Percentiles rank a stretch among this genome's conserved stretches.
Conservation (phyloP, 37 sponge, comb jelly and placozoan species). For the Dysidea cf. avara region DNA sequence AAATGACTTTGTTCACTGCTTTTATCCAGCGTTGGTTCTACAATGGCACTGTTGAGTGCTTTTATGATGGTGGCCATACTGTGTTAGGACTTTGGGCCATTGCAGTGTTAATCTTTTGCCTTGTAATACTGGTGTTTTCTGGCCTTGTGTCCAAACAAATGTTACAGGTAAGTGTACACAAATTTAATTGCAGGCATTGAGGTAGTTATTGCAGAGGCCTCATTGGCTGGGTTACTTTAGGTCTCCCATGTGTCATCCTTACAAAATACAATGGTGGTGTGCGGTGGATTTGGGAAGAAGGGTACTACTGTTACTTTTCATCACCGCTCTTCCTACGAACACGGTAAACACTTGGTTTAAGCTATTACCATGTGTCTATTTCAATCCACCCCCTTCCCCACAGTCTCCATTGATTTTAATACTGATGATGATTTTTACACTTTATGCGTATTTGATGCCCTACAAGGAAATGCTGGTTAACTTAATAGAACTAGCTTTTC, state of each 20-base stretch:
- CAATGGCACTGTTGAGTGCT: slow-evolving; percentile 47
- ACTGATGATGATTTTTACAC: no score
- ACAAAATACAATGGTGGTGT: slow-evolving; percentile 60
- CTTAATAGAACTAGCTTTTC: slow-evolving; percentile 25
- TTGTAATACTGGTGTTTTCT: slow-evolving; percentile 15
- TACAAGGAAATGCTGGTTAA: slow-evolving; percentile 34
- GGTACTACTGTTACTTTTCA: slow-evolving; percentile 44
- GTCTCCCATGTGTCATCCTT: slow-evolving; percentile 23
- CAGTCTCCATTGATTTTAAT: no score
- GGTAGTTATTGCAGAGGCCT: no score
- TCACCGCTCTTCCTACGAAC: slow-evolving; percentile 49
- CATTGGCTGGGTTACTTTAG: no score
- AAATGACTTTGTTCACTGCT: no score
- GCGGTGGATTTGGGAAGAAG: slow-evolving; percentile 56
- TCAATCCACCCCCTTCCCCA: not conserved
- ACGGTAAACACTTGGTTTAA: not conserved
- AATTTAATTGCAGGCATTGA: no score
- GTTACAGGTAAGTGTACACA: no score
- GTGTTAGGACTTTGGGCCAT: slow-evolving; percentile 52
- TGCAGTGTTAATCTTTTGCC: slow-evolving; percentile 13
- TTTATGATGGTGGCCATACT: slow-evolving; percentile 63
- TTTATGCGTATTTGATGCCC: slow-evolving; percentile 34
- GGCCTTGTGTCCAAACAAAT: not conserved
- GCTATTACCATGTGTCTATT: not conserved
- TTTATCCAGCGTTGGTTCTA: slow-evolving; percentile 55